These are phyloP conservation scores for Eurypyga helias DNA, from an alignment of 2,113 vertebrate species.

Conservation along the genomic window DNA sequence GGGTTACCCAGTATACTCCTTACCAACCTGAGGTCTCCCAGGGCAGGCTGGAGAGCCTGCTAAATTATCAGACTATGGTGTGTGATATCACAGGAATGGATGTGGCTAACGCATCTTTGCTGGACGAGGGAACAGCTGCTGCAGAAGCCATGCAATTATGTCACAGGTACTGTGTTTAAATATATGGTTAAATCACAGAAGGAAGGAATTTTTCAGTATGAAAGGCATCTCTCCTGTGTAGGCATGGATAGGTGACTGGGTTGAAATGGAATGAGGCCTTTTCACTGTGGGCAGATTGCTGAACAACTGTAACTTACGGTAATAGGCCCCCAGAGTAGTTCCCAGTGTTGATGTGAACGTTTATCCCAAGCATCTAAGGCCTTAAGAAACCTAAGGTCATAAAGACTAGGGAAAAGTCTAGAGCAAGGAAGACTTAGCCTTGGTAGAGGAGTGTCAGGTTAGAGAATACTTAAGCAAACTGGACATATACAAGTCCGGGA, in stretches of 20 bases:
- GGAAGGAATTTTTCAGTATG: background rate
- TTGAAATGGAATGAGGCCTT: background rate
- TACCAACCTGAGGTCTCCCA: constrained; percentile 98
- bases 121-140: constrained; percentile 95
- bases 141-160: constrained; percentile 99
- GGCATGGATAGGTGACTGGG: background rate
- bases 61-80: constrained; percentile 99
- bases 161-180: constrained; percentile 83
- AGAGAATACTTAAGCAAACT: background rate
- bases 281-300: background rate
- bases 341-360: background rate
- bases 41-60: constrained; percentile 93
- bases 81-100: constrained; percentile 95
- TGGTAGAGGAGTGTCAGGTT: background rate
- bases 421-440: background rate
- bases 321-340: background rate
- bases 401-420: background rate
- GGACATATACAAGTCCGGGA: too few relatives aligned
- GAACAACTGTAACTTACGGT: background rate
- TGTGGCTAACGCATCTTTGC: constrained; percentile 91
- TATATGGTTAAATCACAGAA: background rate
- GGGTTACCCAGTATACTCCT: constrained; percentile 98
- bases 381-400: background rate
- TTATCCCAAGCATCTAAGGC: background rate
- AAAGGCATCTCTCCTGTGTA: background rate